Evolutionary conservation across 1,140 invertebrate genomes (phyloP), one percentile per base, ranked within the genome.

Genomic region (Anastatus disparis): DNA sequence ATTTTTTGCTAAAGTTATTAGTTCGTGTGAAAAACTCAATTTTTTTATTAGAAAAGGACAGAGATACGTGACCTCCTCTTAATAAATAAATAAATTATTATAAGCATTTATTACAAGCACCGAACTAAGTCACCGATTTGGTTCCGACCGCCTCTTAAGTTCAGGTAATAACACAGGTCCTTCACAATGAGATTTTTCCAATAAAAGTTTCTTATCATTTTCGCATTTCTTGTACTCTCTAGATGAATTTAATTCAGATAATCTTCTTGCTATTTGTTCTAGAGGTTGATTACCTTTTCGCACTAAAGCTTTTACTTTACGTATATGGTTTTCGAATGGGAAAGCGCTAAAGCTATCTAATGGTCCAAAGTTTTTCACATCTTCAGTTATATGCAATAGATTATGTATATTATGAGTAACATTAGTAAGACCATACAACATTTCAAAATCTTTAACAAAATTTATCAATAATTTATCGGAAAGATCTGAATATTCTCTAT

Each of bases 281-380:
- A 82, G 59, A 27, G 75, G 76, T 29, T 76, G 75, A 13, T 78
- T 68, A 42, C 72, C 66, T 59, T 72, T 75, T 44, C 75, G 67
- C 26, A 83, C 29, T 9, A 74, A 53, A 38, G 69, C 75, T 78
- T 87, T 87, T n/a, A 87, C 70, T 56, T 76, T 62, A 48, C 77
- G 59, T 48, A 87, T 70, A 67, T 78, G 81, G 74, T 82, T 86
- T 79, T 88, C 86, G 81, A 86, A 87, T 22, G 74, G 68, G 75
- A 87, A 88, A 17, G 83, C 76, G 44, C 58, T 61, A 27, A 61
- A 61, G 7, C 44, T 42, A 27, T 87, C 82, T 27, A 87, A 69
- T 27, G 74, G 26, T 4, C 84, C 85, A 79, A 80, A 82, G 10
- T 71, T 71, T 74, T 70, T 68, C 15, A 80, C 82, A 79, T 88